These are phyloP conservation scores for Pogonocichla stellata DNA, from an alignment of 2,113 vertebrate genomes.

Conservation along the genomic window DNA sequence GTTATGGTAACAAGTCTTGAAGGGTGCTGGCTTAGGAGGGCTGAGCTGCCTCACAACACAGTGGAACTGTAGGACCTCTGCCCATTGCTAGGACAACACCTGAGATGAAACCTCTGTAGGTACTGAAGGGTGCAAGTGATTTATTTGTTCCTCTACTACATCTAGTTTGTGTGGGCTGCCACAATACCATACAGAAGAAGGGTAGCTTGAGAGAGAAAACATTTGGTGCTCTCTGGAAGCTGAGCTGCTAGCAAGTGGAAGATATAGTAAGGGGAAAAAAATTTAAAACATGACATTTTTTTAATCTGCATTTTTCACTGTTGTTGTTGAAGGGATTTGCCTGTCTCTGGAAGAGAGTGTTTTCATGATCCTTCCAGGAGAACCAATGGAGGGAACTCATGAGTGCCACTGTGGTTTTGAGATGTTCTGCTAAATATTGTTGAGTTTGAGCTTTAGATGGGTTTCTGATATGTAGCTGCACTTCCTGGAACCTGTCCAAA, in stretches of 20 bases:
- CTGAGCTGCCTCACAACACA: neutral
- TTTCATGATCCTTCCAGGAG: neutral
- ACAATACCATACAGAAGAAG: neutral
- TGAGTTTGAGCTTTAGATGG: neutral
- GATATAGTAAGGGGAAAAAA: neutral
- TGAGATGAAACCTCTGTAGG: neutral
- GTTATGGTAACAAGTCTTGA: slow-evolving; percentile 1
- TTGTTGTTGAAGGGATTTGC: neutral
- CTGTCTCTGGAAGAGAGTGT: neutral
- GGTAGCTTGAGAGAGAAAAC: neutral
- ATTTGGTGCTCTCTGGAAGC: neutral
- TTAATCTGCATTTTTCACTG: neutral
- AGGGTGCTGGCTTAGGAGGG: neutral
- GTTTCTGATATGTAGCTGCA: neutral
- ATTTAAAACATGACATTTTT: neutral
- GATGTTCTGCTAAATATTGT: neutral
- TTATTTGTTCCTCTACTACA: slow-evolving; percentile 9
- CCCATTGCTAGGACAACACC: neutral
- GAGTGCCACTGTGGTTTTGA: neutral
- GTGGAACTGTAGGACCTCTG: neutral
- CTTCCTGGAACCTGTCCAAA: slow-evolving; percentile 19
- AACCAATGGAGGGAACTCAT: neutral
- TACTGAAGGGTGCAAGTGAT: neutral
- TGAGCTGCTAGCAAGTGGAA: neutral
- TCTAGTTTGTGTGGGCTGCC: neutral